Evolutionary conservation across 2,113 vertebrate genomes (phyloP).

Genomic region (Trematocara macrostoma): DNA sequence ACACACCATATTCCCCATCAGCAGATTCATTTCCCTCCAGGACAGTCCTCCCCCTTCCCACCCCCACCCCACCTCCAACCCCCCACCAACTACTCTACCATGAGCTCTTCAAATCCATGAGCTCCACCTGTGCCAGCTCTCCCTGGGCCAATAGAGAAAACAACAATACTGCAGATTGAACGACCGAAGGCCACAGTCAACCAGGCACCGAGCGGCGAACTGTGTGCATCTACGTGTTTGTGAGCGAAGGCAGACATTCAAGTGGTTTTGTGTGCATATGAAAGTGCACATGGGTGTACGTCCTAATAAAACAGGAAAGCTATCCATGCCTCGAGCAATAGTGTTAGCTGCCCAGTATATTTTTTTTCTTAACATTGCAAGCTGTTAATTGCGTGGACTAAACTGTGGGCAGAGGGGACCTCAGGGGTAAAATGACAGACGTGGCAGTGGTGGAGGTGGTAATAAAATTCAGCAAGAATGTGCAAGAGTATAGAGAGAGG

Average conservation of each 20-base stretch:
- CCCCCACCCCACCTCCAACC: background rate
- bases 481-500: background rate
- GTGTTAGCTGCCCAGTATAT: slow-evolving; percentile 31
- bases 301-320: slow-evolving; percentile 23
- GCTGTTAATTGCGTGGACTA: slow-evolving; percentile 54
- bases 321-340: slow-evolving; percentile 26
- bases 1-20: slow-evolving; percentile 34
- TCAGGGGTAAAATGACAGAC: slow-evolving; percentile 57
- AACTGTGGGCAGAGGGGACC: slow-evolving; percentile 39
- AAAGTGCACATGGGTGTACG: slow-evolving; percentile 5
- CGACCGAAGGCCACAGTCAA: slow-evolving; percentile 1
- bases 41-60: background rate
- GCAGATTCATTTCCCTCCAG: slow-evolving; percentile 1
- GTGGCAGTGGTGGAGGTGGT: slow-evolving; percentile 27
- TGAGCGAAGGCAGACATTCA: background rate
- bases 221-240: slow-evolving; percentile 1
- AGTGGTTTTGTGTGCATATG: background rate
- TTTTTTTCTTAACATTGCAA: slow-evolving; percentile 29
- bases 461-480: slow-evolving; percentile 30
- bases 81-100: slow-evolving; percentile 11
- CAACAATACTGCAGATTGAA: slow-evolving; percentile 23
- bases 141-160: slow-evolving; percentile 39
- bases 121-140: slow-evolving; percentile 48
- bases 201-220: slow-evolving; percentile 1
- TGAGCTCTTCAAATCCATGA: slow-evolving; percentile 16